Conservation (phyloP, 2,888 invertebrate species). For the Harpalus rubripes region DNA sequence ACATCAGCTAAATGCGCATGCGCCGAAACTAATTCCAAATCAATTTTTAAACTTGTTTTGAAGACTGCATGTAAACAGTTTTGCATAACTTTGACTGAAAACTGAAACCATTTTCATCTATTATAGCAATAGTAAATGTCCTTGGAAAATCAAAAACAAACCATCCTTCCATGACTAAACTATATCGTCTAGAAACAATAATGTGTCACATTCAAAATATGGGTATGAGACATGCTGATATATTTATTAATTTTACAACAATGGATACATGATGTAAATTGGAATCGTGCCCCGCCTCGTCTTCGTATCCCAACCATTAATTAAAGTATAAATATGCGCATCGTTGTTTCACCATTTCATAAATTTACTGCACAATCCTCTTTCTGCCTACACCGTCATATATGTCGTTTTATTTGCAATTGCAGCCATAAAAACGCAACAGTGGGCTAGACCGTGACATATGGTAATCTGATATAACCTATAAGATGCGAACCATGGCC, state of each 20-base stretch:
- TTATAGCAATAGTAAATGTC: no score
- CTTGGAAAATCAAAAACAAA: no score
- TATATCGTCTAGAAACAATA: neutral
- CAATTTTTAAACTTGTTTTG: no score
- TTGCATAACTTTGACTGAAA: no score
- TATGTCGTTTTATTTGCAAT: slow-evolving; percentile 38
- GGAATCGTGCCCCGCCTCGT: neutral
- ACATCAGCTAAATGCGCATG: no score
- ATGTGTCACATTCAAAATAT: neutral
- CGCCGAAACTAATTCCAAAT: no score
- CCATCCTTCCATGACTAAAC: no score
- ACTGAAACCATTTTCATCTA: no score
- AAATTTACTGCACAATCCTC: slow-evolving; percentile 1
- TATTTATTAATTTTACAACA: slow-evolving; percentile 3
- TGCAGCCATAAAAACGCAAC: slow-evolving; percentile 24
- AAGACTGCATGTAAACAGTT: no score
- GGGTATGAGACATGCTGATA: neutral
- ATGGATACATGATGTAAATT: neutral
- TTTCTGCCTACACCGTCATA: slow-evolving; percentile 11
- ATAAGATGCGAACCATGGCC: slow-evolving; percentile 15
- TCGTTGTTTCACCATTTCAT: slow-evolving; percentile 28
- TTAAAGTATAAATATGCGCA: slow-evolving; percentile 29
- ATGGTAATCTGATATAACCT: slow-evolving; percentile 46
- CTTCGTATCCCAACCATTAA: slow-evolving; percentile 23
- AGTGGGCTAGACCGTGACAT: slow-evolving; percentile 42